Percentiles rank a stretch among this genome's conserved stretches.
Conservation (phyloP, 1,140 invertebrate species). For the Coelopa frigida region DNA sequence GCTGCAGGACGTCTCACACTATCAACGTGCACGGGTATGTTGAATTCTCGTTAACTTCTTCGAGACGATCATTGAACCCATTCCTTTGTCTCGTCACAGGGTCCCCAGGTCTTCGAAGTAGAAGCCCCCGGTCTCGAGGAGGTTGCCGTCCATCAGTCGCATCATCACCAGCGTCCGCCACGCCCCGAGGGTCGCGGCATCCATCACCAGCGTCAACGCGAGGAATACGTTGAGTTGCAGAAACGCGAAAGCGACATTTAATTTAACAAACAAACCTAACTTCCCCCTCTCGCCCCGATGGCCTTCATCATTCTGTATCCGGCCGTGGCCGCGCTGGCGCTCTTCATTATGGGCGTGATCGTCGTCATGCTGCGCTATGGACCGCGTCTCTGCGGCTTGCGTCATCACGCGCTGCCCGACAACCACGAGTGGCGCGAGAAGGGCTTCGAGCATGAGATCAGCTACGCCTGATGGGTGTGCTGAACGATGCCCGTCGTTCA, state of each 20-base stretch:
- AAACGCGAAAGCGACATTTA: conserved; percentile 77
- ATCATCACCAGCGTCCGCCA: conserved; percentile 28
- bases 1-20: conserved; percentile 51
- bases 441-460: conserved; percentile 58
- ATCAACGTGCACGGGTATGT: conserved; percentile 34
- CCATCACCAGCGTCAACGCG: conserved; percentile 41
- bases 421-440: conserved; percentile 54
- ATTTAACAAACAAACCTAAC: conserved; percentile 21
- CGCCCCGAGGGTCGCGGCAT: conserved; percentile 37
- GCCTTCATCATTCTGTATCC: conserved; percentile 67
- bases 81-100: not conserved
- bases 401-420: conserved; percentile 56
- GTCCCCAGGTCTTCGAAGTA: conserved; percentile 34
- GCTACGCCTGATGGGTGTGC: conserved; percentile 41
- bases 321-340: conserved; percentile 58
- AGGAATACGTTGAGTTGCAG: conserved; percentile 67
- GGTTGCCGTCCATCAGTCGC: conserved; percentile 25
- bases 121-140: conserved; percentile 27
- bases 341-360: conserved; percentile 68
- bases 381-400: conserved; percentile 56
- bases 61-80: not conserved
- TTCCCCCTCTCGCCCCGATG: conserved; percentile 44
- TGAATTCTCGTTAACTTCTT: not conserved
- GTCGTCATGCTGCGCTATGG: conserved; percentile 67
- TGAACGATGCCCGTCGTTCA: not conserved